phyloP scores from a whole-genome alignment of 2,888 invertebrate species.

The Rhimphoctona megacephalus region DNA sequence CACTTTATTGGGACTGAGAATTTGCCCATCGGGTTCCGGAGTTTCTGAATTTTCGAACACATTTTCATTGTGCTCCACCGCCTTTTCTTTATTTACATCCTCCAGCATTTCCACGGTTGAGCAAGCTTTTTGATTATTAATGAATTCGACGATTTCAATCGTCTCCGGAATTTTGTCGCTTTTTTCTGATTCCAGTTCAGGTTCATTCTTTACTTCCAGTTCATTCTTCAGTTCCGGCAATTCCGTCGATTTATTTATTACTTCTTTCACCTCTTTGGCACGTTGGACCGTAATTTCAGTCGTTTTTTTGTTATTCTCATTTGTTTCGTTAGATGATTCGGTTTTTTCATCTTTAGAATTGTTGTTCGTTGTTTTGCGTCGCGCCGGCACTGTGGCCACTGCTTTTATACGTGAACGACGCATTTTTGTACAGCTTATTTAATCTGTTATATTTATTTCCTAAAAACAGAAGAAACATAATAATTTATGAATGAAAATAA shows the following conservation, averaged over 20 bases:
- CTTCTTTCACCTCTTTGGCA: neutral
- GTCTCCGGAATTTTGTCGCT: neutral
- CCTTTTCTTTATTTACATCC: neutral
- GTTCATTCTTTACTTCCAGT: neutral
- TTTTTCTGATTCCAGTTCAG: neutral
- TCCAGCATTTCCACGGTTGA: neutral
- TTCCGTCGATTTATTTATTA: neutral
- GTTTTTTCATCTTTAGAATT: slow-evolving; percentile 61
- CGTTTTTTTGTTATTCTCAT: neutral
- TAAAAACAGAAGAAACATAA: neutral
- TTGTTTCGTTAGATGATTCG: slow-evolving; percentile 19
- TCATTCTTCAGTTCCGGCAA: neutral
- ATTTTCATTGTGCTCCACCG: neutral
- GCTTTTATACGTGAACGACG: slow-evolving; percentile 89
- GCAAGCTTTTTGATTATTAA: neutral
- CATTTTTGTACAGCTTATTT: slow-evolving; percentile 43
- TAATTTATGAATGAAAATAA: neutral
- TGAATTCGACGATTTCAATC: neutral
- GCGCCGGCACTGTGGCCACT: slow-evolving; percentile 89
- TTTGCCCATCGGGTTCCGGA: neutral
- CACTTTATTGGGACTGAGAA: neutral
- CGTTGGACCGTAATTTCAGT: neutral
- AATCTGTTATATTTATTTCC: neutral
- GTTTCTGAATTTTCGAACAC: neutral
- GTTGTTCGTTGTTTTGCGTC: slow-evolving; percentile 82